These are phyloP conservation scores for Chalcis sispes DNA, from an alignment of 2,888 invertebrate species.

Conservation along the genomic window DNA sequence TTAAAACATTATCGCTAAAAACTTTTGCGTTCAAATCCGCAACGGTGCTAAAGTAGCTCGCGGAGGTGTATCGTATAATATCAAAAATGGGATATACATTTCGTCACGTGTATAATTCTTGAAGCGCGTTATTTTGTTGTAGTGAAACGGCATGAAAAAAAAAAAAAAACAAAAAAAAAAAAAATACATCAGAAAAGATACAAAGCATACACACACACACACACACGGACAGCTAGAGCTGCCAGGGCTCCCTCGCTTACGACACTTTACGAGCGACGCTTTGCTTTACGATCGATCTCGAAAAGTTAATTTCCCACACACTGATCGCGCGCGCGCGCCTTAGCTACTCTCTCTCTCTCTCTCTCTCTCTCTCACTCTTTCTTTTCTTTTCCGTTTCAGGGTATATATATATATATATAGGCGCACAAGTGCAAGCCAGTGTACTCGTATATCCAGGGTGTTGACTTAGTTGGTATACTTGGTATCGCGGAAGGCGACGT, in stretches of 20 bases:
- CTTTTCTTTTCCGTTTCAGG: background rate
- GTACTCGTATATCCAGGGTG: too few species aligned
- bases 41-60: too few species aligned
- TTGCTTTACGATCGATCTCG: slow-evolving; percentile 57
- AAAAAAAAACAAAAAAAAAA: too few species aligned
- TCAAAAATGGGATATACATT: background rate
- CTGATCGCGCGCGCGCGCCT: slow-evolving; percentile 33
- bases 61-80: background rate
- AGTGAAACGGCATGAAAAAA: background rate
- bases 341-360: slow-evolving; percentile 8
- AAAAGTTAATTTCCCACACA: slow-evolving; percentile 57
- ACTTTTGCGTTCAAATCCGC: too few species aligned
- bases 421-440: background rate
- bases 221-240: background rate
- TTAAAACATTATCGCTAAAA: too few species aligned
- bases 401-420: too few species aligned
- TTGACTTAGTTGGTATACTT: slow-evolving; percentile 53
- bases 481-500: slow-evolving; percentile 47
- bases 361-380: background rate
- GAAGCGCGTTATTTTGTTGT: background rate
- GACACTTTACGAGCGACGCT: slow-evolving; percentile 50
- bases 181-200: background rate
- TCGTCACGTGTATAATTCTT: background rate
- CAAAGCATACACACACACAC: background rate
- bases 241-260: too few species aligned